Conservation (phyloP, 2,888 invertebrate species). For the Lasioglossum morio region DNA sequence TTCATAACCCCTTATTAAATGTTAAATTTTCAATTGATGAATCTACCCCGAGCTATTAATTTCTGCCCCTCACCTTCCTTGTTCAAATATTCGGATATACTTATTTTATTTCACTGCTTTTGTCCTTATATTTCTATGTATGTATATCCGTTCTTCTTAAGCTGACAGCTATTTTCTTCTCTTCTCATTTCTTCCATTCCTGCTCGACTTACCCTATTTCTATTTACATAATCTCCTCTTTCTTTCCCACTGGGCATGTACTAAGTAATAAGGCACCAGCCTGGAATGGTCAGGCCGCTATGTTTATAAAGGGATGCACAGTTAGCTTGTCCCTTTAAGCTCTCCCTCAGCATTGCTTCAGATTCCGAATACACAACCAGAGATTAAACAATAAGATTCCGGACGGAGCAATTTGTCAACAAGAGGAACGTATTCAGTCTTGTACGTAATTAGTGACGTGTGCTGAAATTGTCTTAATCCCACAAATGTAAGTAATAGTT, state of each 20-base stretch:
- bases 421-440: background rate
- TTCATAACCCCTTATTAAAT: too few relatives aligned
- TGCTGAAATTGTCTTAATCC: background rate
- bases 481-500: background rate
- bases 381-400: slow-evolving; percentile 19
- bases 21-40: too few relatives aligned
- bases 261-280: background rate
- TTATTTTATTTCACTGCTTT: background rate
- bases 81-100: too few relatives aligned
- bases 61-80: too few relatives aligned
- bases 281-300: background rate
- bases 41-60: too few relatives aligned
- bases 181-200: background rate
- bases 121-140: too few relatives aligned
- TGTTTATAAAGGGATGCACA: background rate
- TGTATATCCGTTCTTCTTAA: background rate
- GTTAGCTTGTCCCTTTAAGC: slow-evolving; percentile 14
- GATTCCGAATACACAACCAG: slow-evolving; percentile 1
- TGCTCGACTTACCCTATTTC: background rate
- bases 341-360: slow-evolving; percentile 2
- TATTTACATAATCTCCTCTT: too few relatives aligned
- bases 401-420: slow-evolving; percentile 8
- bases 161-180: background rate
- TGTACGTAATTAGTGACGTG: background rate
- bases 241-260: background rate